Base-by-base conservation (phyloP, 2,888 invertebrate genomes). In the Drosophila tanythrix region DNA sequence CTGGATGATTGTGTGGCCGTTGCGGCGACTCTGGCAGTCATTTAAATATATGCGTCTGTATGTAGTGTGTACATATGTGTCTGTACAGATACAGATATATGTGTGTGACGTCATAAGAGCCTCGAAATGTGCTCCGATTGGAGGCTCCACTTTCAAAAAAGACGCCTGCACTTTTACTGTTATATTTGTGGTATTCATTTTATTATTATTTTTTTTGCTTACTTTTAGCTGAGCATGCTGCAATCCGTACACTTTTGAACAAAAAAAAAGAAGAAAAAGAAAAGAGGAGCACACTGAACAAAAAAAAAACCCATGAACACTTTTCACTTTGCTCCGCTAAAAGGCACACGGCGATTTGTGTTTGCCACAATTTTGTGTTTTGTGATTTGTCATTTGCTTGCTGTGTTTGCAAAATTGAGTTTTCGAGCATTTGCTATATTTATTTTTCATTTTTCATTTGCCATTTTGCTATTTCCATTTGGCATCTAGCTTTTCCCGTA, bases 1-100 rank as follows among this genome's bases (percentile, higher is more conserved):
- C 85, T 89, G 89, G 82, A 85, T 89, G 85, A 85, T 85, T 85
- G 85, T 80, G 87, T 76, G 73, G 83, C 82, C 79, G 72, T 66
- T 63, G 57, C 51, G 78, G 79, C 68, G 67, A 65, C 71, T 68
- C 70, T 60, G 66, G 29, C 56, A 69, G 61, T 74, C 79, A 64
- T 73, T 68, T 73, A 58, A 64, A 78, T 76, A 68, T 69, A 40
- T 68, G 62, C 51, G 46, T 31, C 25, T 21, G 27, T 40, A 27
- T 13, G 29, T 53, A 53, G 29, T 76, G 57, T 67, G 55, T 56
- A 27, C 29, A 25, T 58, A 2, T 46, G 15, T 8, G 40, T n/a
- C 36, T 36, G 6, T 21, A 43, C 43, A 43, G n/a, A 40, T 25
- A 46, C 46, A 46, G 15, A 25, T 25, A 25, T 8, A 7, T 55